Conservation (phyloP, 2,113 vertebrate species). For the Tachysurus vachellii region DNA sequence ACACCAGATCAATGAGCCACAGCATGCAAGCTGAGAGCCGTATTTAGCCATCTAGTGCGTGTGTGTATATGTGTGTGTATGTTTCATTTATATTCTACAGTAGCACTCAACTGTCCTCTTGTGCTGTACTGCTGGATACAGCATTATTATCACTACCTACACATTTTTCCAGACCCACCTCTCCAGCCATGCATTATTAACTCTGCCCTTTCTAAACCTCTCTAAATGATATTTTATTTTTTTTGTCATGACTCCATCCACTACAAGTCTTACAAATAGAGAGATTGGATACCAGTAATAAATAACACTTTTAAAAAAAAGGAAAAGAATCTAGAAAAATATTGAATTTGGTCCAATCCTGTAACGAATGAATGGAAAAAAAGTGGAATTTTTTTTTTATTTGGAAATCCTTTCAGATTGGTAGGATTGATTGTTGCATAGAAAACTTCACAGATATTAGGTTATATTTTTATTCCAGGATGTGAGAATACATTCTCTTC, state of each 20-base stretch:
- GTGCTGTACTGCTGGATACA: constrained; percentile 18
- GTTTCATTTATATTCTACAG: constrained; percentile 48
- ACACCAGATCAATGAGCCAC: constrained; percentile 50
- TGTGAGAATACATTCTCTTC: no score
- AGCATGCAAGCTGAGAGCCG: neutral
- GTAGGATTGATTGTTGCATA: neutral
- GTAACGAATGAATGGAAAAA: neutral
- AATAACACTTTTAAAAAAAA: neutral
- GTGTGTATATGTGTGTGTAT: constrained; percentile 9
- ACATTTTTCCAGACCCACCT: constrained; percentile 30
- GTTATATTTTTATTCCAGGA: no score
- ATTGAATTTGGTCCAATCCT: neutral
- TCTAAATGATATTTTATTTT: neutral
- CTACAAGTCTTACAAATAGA: neutral
- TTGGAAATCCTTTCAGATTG: no score
- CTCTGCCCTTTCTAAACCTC: neutral
- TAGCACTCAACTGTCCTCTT: constrained; percentile 15
- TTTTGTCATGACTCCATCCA: neutral
- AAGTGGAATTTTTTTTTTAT: neutral
- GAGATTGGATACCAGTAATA: neutral
- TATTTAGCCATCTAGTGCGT: constrained; percentile 17
- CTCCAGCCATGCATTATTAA: constrained; percentile 38
- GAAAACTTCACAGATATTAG: no score
- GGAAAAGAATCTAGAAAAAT: neutral
- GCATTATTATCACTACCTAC: constrained; percentile 42